phyloP scores from a whole-genome alignment of 2,113 vertebrate species.

The Synchiropus splendidus region DNA sequence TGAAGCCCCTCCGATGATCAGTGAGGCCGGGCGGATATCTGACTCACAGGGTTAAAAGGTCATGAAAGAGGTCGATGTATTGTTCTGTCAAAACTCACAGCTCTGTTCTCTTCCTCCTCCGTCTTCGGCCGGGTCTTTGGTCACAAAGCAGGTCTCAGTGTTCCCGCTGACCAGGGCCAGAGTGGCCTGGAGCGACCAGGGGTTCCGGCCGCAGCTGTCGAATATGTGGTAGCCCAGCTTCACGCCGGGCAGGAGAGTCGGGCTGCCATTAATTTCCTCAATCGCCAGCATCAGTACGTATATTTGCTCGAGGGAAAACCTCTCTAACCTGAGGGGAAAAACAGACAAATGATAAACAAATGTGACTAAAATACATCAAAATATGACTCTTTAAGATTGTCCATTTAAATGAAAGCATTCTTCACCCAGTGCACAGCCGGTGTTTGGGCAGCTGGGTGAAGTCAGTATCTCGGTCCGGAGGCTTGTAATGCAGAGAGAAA shows the following conservation, averaged over 20 bases:
- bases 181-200: slow-evolving; percentile 37
- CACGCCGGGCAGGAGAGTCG: slow-evolving; percentile 56
- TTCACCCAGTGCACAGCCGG: slow-evolving; percentile 51
- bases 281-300: slow-evolving; percentile 64
- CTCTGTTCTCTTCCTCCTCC: slow-evolving; percentile 2
- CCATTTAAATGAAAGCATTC: slow-evolving; percentile 7
- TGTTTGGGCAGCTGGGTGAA: slow-evolving; percentile 34
- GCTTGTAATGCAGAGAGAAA: slow-evolving; percentile 44
- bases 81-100: background rate
- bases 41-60: background rate
- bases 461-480: slow-evolving; percentile 22
- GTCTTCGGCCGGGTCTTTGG: slow-evolving; percentile 1
- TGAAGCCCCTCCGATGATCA: slow-evolving; percentile 62
- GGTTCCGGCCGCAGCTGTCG: slow-evolving; percentile 54
- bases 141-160: slow-evolving; percentile 27
- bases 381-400: too few species aligned
- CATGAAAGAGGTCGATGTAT: background rate
- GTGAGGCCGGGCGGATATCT: slow-evolving; percentile 33
- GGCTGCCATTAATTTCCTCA: slow-evolving; percentile 66
- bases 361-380: too few species aligned
- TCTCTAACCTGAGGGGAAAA: slow-evolving; percentile 43
- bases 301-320: slow-evolving; percentile 47
- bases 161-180: slow-evolving; percentile 54
- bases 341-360: background rate
- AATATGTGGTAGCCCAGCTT: slow-evolving; percentile 57